Base-by-base conservation (phyloP, 2,113 vertebrate species). In the Capreolus pygargus region DNA sequence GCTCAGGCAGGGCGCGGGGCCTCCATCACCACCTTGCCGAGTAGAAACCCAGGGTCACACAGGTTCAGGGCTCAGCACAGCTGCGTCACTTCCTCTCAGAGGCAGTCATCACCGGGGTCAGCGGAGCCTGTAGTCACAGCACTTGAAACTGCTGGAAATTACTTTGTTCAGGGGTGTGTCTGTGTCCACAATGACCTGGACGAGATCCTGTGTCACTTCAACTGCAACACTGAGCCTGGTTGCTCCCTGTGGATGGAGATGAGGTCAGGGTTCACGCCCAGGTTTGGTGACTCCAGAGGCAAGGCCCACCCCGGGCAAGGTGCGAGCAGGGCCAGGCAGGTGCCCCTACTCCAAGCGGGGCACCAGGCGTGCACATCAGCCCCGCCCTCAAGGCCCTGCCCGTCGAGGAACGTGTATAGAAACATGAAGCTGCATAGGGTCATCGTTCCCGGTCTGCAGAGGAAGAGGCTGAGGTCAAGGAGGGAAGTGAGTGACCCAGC, bases 1-100 rank as follows among this genome's bases (percentile, higher is more conserved):
- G 4, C n/a, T 3, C 12, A 7, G 8, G 28, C 21, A 28, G 12
- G 23, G 5, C 2, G n/a, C 8, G 0, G 10, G 3, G 11, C 21
- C 50, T 61, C n/a, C 64, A 21, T 8, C 28, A 1, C 89, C 27
- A 2, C 13, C n/a, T 10, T 55, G 25, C 39, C 83, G 78, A 21
- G 28, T 19, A 54, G 47, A 92, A 81, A 78, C 47, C 13, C 30
- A 78, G 36, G 13, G 2, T 39, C 60, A 47, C 45, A 36, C 39
- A 55, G 54, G 9, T 30, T 50, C 85, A 21, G 39, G 33, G 12
- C 78, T 60, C 67, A 93, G 36, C 10, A 23, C 74, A 54, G 7
- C 13, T 12, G 6, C 12, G 6, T 70, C 79, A 54, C 61, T 36
- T 55, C n/a, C 52, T 70, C 45, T 25, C 81, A 52, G 61, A 83